Conservation (phyloP, 2,797 vertebrate genomes). For the Petrocephalus schoutedeni region DNA sequence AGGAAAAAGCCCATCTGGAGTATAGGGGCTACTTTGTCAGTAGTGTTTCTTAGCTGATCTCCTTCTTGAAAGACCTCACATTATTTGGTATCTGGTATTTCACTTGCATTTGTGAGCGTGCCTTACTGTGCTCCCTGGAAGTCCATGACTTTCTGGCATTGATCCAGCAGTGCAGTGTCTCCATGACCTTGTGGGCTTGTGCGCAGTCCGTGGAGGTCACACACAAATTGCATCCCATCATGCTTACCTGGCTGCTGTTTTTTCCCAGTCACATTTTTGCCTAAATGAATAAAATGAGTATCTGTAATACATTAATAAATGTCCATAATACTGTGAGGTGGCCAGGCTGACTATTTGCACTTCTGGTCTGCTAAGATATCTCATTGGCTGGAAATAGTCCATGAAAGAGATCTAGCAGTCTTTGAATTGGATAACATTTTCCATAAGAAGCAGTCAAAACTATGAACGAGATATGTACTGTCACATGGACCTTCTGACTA, state of each 20-base stretch:
- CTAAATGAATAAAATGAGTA: not conserved
- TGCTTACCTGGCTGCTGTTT: not conserved
- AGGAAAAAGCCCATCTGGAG: not conserved
- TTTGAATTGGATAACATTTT: slow-evolving; percentile 2
- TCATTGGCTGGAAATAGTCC: not conserved
- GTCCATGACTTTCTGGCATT: not conserved
- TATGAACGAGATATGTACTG: not conserved
- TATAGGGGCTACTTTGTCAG: not conserved
- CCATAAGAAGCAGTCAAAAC: not conserved
- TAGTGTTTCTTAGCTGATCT: not conserved
- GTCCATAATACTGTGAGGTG: not conserved
- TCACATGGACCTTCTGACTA: not conserved
- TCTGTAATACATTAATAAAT: not conserved
- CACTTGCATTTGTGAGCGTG: not conserved
- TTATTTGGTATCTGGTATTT: slow-evolving; percentile 7
- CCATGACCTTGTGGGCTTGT: not conserved
- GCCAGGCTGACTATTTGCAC: not conserved
- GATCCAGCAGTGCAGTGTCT: not conserved
- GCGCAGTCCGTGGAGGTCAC: not conserved
- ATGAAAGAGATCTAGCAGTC: not conserved
- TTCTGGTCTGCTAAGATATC: not conserved
- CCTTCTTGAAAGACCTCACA: not conserved
- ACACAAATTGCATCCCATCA: not conserved
- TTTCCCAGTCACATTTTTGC: not conserved
- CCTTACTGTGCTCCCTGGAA: slow-evolving; percentile 7